Evolutionary conservation across 2,113 vertebrate genomes (phyloP), one percentile per base, ranked within the genome.

Genomic region (Phocoena phocoena): DNA sequence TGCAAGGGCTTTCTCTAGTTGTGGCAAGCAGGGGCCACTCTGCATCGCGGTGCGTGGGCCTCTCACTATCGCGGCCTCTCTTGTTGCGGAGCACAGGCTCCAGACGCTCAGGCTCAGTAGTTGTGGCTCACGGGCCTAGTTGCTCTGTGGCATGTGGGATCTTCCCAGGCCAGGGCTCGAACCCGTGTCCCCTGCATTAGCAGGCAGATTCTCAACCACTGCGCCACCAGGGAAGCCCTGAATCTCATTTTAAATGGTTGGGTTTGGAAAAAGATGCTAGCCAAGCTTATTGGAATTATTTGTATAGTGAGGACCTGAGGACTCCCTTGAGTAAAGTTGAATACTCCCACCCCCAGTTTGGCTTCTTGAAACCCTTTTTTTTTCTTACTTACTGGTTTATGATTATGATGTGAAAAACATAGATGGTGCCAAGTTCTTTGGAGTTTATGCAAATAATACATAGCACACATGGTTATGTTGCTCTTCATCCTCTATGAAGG

Each of bases 371-470:
- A 47, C 1, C 6, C 21, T 88, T 89, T 84, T 82, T 44, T 44
- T 36, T 5, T 36, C 58, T 73, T 92, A 83, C 55, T 95, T 96
- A 95, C 97, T 95, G 63, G 85, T 88, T 97, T 93, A 82, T 88
- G 83, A 93, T 89, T 96, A 55, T 95, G 68, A 92, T 94, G 33
- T 6, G 38, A 92, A 96, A 96, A 96, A 97, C 91, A 62, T 60
- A 96, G 80, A 89, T 26, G 38, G n/a, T 96, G 94, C 96, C 97
- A 98, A 96, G 77, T 97, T 97, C 77, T 95, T 88, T 89, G 82
- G 95, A 94, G 93, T 96, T 93, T 94, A 97, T 97, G 97, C 93
- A 98, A 95, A 97, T 93, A 97, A 86, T 47, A 67, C 73, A 65
- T 36, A 83, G 73, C 41, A 79, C 88, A 80, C 96, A 94, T 98